Conservation (phyloP, 2,797 vertebrate species). For the Propithecus perrieri region DNA sequence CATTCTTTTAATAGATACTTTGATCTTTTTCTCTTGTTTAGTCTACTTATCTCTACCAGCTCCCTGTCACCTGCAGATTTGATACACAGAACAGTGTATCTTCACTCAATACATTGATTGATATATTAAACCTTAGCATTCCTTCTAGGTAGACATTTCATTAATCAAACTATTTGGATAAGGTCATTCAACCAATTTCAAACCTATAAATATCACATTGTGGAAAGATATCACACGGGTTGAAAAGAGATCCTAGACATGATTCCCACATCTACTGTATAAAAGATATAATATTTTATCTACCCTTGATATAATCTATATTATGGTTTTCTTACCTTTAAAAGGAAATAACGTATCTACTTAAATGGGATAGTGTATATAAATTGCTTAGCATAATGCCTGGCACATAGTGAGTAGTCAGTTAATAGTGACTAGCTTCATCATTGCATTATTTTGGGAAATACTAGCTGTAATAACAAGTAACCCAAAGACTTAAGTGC, state of each 20-base stretch:
- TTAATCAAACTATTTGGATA: conserved; percentile 31
- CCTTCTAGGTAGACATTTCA: conserved; percentile 10
- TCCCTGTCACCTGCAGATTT: neutral
- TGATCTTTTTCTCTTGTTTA: neutral
- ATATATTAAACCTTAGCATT: neutral
- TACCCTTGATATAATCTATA: neutral
- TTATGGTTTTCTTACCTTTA: neutral
- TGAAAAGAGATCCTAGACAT: neutral
- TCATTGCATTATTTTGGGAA: neutral
- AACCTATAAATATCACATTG: neutral
- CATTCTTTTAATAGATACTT: neutral
- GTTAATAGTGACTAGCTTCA: neutral
- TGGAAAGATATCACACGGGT: neutral
- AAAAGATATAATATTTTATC: conserved; percentile 16
- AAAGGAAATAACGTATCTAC: neutral
- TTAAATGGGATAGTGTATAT: neutral
- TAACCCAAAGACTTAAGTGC: neutral
- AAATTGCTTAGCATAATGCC: neutral
- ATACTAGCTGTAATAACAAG: neutral
- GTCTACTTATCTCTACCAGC: neutral
- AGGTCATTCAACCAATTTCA: conserved; percentile 37
- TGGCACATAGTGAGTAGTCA: neutral
- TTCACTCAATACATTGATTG: neutral
- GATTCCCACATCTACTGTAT: neutral
- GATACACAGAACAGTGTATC: neutral